These are phyloP conservation scores for Euglossa dilemma DNA, from an alignment of 1,140 invertebrate species.

Conservation along the genomic window DNA sequence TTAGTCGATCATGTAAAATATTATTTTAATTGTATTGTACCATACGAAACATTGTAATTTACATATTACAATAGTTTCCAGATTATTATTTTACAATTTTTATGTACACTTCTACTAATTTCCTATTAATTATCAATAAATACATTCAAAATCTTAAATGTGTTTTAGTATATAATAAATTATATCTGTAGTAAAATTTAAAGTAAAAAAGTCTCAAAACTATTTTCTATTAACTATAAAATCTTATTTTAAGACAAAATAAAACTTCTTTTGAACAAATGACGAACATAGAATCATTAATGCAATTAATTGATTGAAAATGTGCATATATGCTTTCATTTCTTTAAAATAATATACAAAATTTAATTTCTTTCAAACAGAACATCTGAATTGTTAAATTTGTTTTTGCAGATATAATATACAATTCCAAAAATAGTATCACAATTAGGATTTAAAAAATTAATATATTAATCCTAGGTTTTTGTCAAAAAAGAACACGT, in stretches of 20 bases:
- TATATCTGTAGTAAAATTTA: slow-evolving; percentile 19
- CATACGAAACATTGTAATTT: slow-evolving; percentile 52
- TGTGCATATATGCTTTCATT: background rate
- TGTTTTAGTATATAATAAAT: slow-evolving; percentile 36
- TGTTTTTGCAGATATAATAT: slow-evolving; percentile 17
- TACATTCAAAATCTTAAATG: slow-evolving; percentile 60
- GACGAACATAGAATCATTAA: slow-evolving; percentile 4
- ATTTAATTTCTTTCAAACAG: slow-evolving; percentile 11
- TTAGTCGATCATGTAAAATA: slow-evolving; percentile 52
- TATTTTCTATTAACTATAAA: background rate
- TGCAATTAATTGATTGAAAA: slow-evolving; percentile 22
- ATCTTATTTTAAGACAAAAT: background rate
- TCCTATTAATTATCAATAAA: slow-evolving; percentile 73
- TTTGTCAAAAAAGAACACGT: slow-evolving; percentile 40
- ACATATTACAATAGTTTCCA: slow-evolving; percentile 60
- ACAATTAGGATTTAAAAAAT: slow-evolving; percentile 45
- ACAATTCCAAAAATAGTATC: slow-evolving; percentile 58
- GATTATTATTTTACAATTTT: slow-evolving; percentile 70
- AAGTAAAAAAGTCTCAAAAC: slow-evolving; percentile 15
- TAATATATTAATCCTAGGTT: slow-evolving; percentile 46
- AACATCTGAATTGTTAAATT: slow-evolving; percentile 33
- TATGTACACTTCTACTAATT: slow-evolving; percentile 71
- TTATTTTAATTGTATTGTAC: slow-evolving; percentile 48
- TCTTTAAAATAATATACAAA: slow-evolving; percentile 30
- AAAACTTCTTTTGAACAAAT: slow-evolving; percentile 13